phyloP scores from a whole-genome alignment of 2,888 invertebrate species.

The Tupiocoris notatus region DNA sequence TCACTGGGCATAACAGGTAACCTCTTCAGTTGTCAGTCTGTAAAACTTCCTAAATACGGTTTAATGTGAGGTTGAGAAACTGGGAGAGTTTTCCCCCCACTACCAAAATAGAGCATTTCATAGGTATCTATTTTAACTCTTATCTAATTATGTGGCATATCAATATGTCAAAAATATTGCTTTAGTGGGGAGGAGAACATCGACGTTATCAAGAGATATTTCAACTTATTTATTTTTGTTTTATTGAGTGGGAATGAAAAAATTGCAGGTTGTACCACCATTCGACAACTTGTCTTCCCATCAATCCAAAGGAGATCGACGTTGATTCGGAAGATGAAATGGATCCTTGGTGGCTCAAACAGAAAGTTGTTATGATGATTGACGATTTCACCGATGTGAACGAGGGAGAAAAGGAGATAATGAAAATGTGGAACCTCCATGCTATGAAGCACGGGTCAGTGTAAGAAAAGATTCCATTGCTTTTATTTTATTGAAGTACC shows the following conservation, averaged over 20 bases:
- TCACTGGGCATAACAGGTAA: slow-evolving; percentile 83
- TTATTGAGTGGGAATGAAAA: no score
- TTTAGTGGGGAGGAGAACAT: no score
- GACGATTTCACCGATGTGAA: slow-evolving; percentile 99
- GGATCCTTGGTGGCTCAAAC: slow-evolving; percentile 90
- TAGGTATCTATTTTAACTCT: no score
- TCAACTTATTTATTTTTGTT: no score
- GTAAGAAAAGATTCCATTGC: slow-evolving; percentile 24
- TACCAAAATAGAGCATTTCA: no score
- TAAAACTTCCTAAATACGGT: no score
- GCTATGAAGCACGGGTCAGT: slow-evolving; percentile 85
- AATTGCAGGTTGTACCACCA: slow-evolving; percentile 87
- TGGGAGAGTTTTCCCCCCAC: no score
- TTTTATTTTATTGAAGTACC: no score
- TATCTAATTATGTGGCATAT: no score
- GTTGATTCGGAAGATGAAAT: slow-evolving; percentile 92
- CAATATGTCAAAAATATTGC: no score
- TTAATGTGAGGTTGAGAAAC: no score
- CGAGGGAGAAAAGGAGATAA: slow-evolving; percentile 94
- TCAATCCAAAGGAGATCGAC: slow-evolving; percentile 91
- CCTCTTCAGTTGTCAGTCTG: neutral
- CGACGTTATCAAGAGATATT: no score
- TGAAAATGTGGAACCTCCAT: slow-evolving; percentile 99
- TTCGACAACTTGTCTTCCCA: slow-evolving; percentile 88
- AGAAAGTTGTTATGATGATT: slow-evolving; percentile 95